Evolutionary conservation across 2,888 invertebrate species (phyloP).

Genomic region (Meghimatium bilineatum): DNA sequence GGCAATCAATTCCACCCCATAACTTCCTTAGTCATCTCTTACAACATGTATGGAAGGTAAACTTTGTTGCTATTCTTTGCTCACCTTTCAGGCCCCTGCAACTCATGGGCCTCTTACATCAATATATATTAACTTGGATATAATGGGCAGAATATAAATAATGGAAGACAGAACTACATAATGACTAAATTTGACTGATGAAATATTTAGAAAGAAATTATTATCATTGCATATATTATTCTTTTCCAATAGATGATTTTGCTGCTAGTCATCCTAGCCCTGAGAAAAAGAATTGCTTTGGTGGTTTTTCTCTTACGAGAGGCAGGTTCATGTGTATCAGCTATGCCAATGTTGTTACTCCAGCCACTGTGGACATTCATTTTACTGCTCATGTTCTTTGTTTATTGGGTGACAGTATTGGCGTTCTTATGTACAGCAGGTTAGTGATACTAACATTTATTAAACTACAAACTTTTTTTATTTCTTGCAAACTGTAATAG

Average conservation of each 20-base stretch:
- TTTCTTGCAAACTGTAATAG: neutral
- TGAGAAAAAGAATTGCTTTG: constrained; percentile 78
- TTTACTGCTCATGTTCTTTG: constrained; percentile 86
- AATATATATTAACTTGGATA: no score
- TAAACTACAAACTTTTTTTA: neutral
- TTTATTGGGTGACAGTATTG: constrained; percentile 91
- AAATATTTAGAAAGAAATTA: neutral
- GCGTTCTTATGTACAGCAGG: constrained; percentile 84
- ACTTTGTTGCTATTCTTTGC: no score
- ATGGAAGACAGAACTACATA: no score
- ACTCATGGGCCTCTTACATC: no score
- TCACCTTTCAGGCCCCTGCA: no score
- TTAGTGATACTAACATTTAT: constrained; percentile 78
- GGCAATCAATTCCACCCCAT: no score
- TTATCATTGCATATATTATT: neutral
- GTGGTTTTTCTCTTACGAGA: constrained; percentile 91
- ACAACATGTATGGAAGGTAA: no score
- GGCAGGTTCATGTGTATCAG: constrained; percentile 90
- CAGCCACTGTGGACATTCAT: constrained; percentile 86
- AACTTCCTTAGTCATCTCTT: no score
- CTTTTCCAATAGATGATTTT: constrained; percentile 66
- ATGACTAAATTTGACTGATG: no score
- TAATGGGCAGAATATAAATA: no score
- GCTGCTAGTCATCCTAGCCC: constrained; percentile 85
- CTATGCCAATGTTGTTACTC: constrained; percentile 89